These are phyloP conservation scores for Rhingia rostrata DNA, from an alignment of 2,888 invertebrate genomes.

Conservation along the genomic window DNA sequence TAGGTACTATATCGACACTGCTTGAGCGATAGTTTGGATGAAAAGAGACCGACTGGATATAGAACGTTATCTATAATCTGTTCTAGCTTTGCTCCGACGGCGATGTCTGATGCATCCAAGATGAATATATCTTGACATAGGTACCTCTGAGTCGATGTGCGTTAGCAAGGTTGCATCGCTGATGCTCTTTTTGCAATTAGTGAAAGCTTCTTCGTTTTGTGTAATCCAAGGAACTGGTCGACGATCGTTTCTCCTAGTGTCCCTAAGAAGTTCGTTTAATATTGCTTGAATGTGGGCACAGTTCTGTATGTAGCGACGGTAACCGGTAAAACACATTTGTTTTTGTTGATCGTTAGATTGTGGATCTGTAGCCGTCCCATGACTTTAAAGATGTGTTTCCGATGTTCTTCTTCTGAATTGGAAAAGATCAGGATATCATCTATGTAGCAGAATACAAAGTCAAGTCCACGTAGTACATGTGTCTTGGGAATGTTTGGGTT, in stretches of 20 bases:
- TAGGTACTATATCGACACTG: slow-evolving; percentile 22
- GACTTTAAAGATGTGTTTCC: slow-evolving; percentile 65
- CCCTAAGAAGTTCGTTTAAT: too few species aligned
- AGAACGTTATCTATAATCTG: neutral
- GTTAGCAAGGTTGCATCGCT: too few species aligned
- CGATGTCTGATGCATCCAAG: neutral
- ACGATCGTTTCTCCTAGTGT: too few species aligned
- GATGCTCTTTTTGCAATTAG: too few species aligned
- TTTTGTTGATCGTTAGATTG: slow-evolving; percentile 69
- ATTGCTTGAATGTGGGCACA: too few species aligned
- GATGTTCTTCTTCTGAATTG: slow-evolving; percentile 63
- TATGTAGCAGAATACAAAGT: slow-evolving; percentile 75
- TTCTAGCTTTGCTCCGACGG: slow-evolving; percentile 15
- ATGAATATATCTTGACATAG: too few species aligned
- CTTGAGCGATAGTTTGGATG: slow-evolving; percentile 6
- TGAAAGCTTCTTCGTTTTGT: too few species aligned
- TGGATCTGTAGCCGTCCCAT: slow-evolving; percentile 67
- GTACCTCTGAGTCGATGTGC: too few species aligned
- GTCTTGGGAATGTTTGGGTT: slow-evolving; percentile 78
- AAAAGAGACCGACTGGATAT: slow-evolving; percentile 12
- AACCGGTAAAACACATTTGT: slow-evolving; percentile 59
- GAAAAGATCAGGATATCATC: slow-evolving; percentile 76
- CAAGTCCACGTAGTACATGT: slow-evolving; percentile 76
- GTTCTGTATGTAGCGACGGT: too few species aligned
- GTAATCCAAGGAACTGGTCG: too few species aligned